Base-by-base conservation (phyloP, 92 coral and sea anemone genomes). In the Parazoanthus darwini region DNA sequence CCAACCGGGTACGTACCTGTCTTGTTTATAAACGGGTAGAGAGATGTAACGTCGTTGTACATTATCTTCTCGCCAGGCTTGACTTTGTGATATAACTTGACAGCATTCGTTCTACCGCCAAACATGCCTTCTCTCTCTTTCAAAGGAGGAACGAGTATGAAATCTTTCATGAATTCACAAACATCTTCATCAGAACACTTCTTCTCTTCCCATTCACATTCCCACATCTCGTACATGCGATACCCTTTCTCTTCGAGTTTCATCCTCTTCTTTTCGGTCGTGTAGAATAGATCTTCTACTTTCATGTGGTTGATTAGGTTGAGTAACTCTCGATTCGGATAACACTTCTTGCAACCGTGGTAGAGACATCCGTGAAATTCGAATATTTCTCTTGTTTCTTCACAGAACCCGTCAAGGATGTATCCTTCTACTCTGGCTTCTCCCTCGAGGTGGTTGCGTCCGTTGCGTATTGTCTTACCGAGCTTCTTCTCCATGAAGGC, bases 101-200 rank as follows among this genome's bases (percentile, higher is more conserved):
- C 37, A 1, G 82, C 18, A 15, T 79, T 79, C 1, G 82, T 42
- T 0, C 82, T 6, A 0, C 82, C 59, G 3, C 82, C 82, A 13
- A 48, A 78, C 56, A 77, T 38, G 26, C 50, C 77, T 29, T 72
- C 77, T 0, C 77, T 13, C 16, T 72, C 77, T 3, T 33, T 33
- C 18, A 72, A 2, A 3, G 77, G 77, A 0, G 43, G 0, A 0
- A 72, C 43, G 10, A 29, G 6, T 0, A n/a, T 36, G 36, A 68
- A 1, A 0, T 68, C 10, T 0, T 10, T 1, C 35, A 68, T 0
- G 3, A 68, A n/a, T 0, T 0, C 11, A 0, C 0, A 2, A 5
- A 25, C 74, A 0, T n/a, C 74, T n/a, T 23, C 35, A 14, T 15
- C 23, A 6, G 0, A 13, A 2, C 14, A 2, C 9, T 72, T 72